phyloP scores from a whole-genome alignment of 2,888 invertebrate species.

The Monoplex corrugatus region DNA sequence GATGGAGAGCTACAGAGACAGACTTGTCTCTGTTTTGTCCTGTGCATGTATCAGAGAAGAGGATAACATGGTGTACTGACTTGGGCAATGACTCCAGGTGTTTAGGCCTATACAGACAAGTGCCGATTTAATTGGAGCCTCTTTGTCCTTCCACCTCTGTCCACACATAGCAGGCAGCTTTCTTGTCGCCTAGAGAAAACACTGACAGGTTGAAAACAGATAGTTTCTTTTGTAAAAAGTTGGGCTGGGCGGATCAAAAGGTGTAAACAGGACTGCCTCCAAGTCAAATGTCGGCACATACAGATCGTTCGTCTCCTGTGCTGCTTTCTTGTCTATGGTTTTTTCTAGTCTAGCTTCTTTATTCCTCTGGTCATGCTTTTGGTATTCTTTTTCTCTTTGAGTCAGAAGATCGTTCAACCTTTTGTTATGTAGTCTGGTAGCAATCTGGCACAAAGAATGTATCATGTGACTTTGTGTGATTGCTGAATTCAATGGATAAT shows the following conservation, averaged over 20 bases:
- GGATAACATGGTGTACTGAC: background rate
- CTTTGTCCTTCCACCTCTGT: slow-evolving; percentile 10
- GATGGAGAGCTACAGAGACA: slow-evolving; percentile 16
- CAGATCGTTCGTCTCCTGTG: background rate
- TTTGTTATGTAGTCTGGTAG: too few species aligned
- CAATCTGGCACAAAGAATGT: too few species aligned
- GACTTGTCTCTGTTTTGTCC: slow-evolving; percentile 27
- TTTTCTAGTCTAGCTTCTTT: background rate
- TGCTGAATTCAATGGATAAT: too few species aligned
- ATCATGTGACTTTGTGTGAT: too few species aligned
- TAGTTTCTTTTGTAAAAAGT: too few species aligned
- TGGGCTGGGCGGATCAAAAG: background rate
- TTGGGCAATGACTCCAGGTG: too few species aligned
- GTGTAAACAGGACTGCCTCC: slow-evolving; percentile 24
- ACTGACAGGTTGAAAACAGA: slow-evolving; percentile 9
- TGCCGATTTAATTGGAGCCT: slow-evolving; percentile 22
- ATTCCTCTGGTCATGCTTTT: background rate
- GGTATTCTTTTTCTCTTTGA: background rate
- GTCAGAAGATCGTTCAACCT: too few species aligned
- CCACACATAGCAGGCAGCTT: slow-evolving; percentile 32
- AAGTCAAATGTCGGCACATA: slow-evolving; percentile 34
- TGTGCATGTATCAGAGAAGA: slow-evolving; percentile 37
- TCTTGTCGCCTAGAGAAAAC: slow-evolving; percentile 27
- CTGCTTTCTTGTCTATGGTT: background rate
- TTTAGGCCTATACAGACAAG: slow-evolving; percentile 1